These are phyloP conservation scores for Bothrops alternatus DNA, from an alignment of 2,797 vertebrate species.

Conservation along the genomic window DNA sequence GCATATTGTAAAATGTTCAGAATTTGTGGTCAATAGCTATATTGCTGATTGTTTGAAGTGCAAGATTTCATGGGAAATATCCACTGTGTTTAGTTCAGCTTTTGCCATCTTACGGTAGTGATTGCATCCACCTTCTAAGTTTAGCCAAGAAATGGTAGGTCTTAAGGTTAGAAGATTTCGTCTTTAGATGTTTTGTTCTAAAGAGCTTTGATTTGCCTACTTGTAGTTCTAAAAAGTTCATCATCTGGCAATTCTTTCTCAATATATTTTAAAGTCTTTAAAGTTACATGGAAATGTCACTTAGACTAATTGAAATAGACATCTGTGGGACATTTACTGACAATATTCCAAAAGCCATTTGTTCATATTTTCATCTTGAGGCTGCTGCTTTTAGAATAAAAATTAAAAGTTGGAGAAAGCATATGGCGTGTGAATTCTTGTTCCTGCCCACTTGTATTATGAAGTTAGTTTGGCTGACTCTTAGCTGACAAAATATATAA, in stretches of 20 bases:
- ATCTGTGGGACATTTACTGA: neutral
- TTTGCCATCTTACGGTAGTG: neutral
- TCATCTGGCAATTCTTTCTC: neutral
- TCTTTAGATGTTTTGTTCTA: neutral
- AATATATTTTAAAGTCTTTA: neutral
- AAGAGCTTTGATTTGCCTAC: neutral
- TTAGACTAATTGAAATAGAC: neutral
- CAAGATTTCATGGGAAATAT: neutral
- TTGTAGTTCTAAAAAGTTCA: neutral
- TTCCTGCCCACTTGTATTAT: neutral
- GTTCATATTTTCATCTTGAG: neutral
- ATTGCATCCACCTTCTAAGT: neutral
- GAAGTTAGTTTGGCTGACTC: neutral
- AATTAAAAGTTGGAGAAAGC: neutral
- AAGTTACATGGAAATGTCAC: neutral
- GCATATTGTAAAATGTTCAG: neutral
- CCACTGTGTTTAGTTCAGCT: no score
- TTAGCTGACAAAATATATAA: neutral
- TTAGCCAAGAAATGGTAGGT: neutral
- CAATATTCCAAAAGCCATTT: neutral
- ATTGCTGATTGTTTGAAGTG: neutral
- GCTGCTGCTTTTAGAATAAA: neutral
- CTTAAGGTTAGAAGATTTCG: neutral
- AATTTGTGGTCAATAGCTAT: neutral
- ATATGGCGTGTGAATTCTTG: neutral